Base-by-base conservation (phyloP, 2,888 invertebrate genomes). In the Tolmerus cingulatus region DNA sequence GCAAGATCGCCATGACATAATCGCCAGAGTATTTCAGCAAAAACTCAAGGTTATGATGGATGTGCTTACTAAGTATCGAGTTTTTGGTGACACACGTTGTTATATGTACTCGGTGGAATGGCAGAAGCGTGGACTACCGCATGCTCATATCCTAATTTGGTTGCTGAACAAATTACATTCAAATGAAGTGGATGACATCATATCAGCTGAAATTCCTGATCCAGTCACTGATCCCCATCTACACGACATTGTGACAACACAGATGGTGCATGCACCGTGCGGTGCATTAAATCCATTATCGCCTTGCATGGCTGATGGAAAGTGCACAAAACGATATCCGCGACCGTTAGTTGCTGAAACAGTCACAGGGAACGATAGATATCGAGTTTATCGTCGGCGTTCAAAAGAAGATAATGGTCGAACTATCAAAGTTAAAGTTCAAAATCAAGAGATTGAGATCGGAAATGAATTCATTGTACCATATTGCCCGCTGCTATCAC, bases 251-350 rank as follows among this genome's bases (percentile, higher is more conserved):
- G 89, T 90, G 4, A 90, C 19, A 3, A 90, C 77, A 85, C 89
- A 91, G 81, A 93, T 92, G 91, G 90, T 91, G 84, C 92, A 91
- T 90, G 91, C 91, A 27, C 90, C 90, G 27, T 91, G 91, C 87
- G 91, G 90, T 34, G 27, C 43, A 55, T 57, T 89, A 7, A 91
- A 91, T 87, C 46, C 16, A 14, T 66, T 57, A 43, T 88, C 88
- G 57, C 90, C 90, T 9, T 92, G 91, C 89, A 92, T 91, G 91
- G 89, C 89, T 78, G 89, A 91, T 37, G 90, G 90, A 0, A 88
- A 89, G 76, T 93, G 93, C 89, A 89, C 90, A 0, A 93, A 93
- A 90, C 88, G 88, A 46, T 91, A 87, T 88, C 90, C 90, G 37
- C 81, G 89, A 81, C 7, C 27, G 77, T 89, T 90, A 86, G 86